Base-by-base conservation (phyloP, 2,888 invertebrate genomes). In the Rhamnusium bicolor region DNA sequence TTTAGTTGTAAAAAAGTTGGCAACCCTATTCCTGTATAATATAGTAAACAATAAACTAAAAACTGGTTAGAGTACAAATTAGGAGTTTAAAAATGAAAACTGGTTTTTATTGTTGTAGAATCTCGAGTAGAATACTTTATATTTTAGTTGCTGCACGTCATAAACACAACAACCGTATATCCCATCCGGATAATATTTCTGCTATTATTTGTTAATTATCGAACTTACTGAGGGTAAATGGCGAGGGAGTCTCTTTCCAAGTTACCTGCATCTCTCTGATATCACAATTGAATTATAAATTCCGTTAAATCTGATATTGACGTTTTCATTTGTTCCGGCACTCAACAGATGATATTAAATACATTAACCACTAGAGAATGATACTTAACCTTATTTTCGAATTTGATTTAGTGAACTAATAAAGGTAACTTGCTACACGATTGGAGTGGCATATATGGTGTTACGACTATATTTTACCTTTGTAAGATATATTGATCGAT, bases 291-390 rank as follows among this genome's bases (percentile, higher is more conserved):
- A 69, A 69, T 69, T 69, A 69, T 56, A 54, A 69, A 68, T 72
- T 71, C 60, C 72, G 69, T 65, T 74, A 72, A 69, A 61, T 62
- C 72, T 74, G 74, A 63, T 71, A 74, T 74, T 74, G 74, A 72
- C 74, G 60, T 72, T 71, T 74, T 72, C 72, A 72, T 74, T 74
- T 63, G 62, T 69, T 51, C 60, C 54, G 53, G 53, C 68, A 67
- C 62, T 62, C 66, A 66, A 65, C 62, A 53, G 63, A 56, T 66
- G 51, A 71, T 53, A 74, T 71, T 74, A 56, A 58, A 54, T 49
- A 62, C 65, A 74, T 71, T 74, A 67, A 49, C 71, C 58, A 32
- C 71, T 49, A 29, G 63, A 72, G 60, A 63, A 40, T 63, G 72
- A 62, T 69, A 65, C 65, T 65, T 65, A 65, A 65, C 65, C 65